Evolutionary conservation across 2,888 invertebrate species (phyloP).

Genomic region (Caenorhabditis sp.): DNA sequence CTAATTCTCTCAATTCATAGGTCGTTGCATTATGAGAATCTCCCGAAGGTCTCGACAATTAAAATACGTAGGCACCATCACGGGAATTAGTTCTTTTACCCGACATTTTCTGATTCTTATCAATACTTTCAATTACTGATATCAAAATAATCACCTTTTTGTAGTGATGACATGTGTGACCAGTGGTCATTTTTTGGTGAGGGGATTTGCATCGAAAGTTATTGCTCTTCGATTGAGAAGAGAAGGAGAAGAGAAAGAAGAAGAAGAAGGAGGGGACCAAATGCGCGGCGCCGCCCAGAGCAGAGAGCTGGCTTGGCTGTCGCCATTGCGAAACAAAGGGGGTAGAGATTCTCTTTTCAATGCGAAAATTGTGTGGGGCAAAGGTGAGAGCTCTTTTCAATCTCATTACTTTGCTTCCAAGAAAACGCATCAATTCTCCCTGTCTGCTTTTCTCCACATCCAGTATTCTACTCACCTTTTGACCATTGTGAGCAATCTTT

Average conservation of each 20-base stretch:
- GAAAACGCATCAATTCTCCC: constrained; percentile 14
- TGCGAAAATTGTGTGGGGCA: constrained; percentile 28
- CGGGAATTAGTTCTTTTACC: too few relatives aligned
- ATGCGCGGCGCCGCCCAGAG: constrained; percentile 17
- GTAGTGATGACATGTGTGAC: not conserved
- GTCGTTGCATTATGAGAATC: constrained; percentile 21
- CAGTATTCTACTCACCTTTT: too few relatives aligned
- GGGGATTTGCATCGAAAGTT: not conserved
- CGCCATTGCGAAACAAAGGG: constrained; percentile 41
- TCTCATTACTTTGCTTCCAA: constrained; percentile 17
- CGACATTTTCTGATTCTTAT: not conserved
- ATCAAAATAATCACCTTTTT: not conserved
- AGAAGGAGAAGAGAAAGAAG: too few relatives aligned
- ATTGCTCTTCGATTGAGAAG: constrained; percentile 5
- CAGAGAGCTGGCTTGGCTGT: constrained; percentile 2
- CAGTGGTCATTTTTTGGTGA: not conserved
- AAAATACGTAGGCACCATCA: too few relatives aligned
- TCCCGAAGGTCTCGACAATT: constrained; percentile 14
- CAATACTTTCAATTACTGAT: not conserved
- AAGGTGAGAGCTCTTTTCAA: not conserved
- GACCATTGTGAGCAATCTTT: not conserved
- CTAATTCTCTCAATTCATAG: constrained; percentile 1
- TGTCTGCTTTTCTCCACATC: not conserved
- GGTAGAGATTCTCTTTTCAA: constrained; percentile 23
- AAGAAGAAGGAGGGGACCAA: not conserved